Conservation (phyloP, 2,797 vertebrate genomes). For the Valencia hispanica region DNA sequence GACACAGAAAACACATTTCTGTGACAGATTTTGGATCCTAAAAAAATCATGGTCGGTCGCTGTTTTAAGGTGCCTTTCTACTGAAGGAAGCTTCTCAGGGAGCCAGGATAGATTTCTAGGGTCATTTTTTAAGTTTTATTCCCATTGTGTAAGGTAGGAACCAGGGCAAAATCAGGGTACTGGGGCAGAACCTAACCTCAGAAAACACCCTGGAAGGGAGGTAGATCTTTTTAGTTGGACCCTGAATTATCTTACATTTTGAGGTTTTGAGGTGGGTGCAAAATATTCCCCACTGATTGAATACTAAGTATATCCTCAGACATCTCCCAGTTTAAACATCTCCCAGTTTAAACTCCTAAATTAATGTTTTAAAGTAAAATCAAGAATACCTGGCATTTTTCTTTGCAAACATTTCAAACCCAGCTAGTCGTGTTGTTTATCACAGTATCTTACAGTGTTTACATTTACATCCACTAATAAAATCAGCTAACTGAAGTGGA, state of each 20-base stretch:
- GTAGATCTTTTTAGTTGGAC: neutral
- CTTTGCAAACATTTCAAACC: neutral
- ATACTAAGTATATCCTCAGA: neutral
- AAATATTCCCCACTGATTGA: neutral
- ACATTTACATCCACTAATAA: neutral
- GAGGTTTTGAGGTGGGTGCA: neutral
- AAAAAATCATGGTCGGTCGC: constrained; percentile 32
- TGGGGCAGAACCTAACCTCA: too few relatives aligned
- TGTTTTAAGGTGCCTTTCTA: neutral
- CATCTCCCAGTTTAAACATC: neutral
- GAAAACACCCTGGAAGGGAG: neutral
- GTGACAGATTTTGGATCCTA: constrained; percentile 41
- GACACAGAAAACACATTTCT: constrained; percentile 48
- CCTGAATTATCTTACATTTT: neutral
- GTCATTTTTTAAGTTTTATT: too few relatives aligned
- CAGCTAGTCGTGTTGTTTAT: neutral
- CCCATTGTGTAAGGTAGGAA: too few relatives aligned
- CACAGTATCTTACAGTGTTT: neutral
- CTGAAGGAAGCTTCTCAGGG: constrained; percentile 8
- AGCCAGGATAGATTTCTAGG: too few relatives aligned
- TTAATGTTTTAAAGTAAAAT: neutral
- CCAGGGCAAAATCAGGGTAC: too few relatives aligned
- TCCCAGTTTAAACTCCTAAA: neutral
- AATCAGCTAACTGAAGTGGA: neutral
- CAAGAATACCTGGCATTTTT: neutral